A percentile compares a stretch with the other conserved stretches of the same genome.
These are phyloP conservation scores for Peromyscus attwateri DNA, from an alignment of 2,797 vertebrate genomes.

Conservation along the genomic window DNA sequence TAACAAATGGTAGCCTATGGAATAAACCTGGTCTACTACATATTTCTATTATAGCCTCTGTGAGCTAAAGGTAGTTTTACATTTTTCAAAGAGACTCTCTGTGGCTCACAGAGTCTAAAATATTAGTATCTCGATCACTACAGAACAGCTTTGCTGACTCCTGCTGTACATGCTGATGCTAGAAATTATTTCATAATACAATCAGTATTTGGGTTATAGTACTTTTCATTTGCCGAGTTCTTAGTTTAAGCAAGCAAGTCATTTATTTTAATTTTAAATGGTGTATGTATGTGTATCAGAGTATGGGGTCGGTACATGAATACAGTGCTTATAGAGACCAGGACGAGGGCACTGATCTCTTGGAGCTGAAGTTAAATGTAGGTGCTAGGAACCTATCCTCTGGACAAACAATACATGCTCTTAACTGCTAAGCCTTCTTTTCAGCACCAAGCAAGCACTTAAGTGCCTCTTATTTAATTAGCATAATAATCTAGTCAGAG, in stretches of 20 bases:
- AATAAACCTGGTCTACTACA: slow-evolving; percentile 29
- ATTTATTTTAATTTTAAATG: background rate
- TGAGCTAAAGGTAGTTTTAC: slow-evolving; percentile 6
- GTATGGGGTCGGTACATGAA: background rate
- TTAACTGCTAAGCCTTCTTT: background rate
- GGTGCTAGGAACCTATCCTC: background rate
- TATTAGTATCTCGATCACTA: slow-evolving; percentile 2
- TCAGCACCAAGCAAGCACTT: background rate
- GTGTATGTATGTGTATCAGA: background rate
- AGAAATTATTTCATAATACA: slow-evolving; percentile 16
- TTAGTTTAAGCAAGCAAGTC: slow-evolving; percentile 44
- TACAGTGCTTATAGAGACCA: background rate
- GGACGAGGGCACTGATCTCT: background rate
- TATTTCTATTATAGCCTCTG: background rate
- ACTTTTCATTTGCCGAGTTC: slow-evolving; percentile 44
- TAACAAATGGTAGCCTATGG: background rate
- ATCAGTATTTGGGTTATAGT: slow-evolving; percentile 28
- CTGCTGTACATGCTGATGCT: background rate
- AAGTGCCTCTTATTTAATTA: slow-evolving; percentile 64
- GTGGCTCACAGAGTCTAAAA: background rate
- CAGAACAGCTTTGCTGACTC: background rate
- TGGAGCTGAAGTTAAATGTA: background rate
- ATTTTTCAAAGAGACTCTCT: slow-evolving; percentile 8
- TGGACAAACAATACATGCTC: background rate
- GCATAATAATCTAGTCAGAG: slow-evolving; percentile 29